Percentiles rank a stretch among this genome's conserved stretches.
These are phyloP conservation scores for Dicyrtoma fusca DNA, from an alignment of 2,888 invertebrate genomes.

Conservation along the genomic window DNA sequence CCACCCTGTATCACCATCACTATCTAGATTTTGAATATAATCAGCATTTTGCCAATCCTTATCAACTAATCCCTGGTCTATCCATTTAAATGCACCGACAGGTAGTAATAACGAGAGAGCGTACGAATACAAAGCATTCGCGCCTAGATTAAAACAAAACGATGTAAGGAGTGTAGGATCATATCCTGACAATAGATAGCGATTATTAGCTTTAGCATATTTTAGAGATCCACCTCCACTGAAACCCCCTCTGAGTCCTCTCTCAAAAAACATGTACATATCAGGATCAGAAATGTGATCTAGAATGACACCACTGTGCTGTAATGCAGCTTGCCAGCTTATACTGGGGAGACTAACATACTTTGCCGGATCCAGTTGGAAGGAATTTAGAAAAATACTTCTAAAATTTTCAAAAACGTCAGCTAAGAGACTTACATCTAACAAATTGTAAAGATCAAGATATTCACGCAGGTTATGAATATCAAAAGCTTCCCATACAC, in stretches of 20 bases:
- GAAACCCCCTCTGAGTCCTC: constrained; percentile 9
- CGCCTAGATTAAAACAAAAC: neutral
- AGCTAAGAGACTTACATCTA: neutral
- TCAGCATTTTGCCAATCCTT: neutral
- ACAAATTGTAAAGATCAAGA: neutral
- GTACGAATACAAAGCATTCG: constrained; percentile 8
- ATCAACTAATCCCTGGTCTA: no score
- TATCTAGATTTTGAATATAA: neutral
- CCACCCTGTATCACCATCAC: constrained; percentile 57
- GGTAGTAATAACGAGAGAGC: neutral
- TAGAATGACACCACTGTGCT: neutral
- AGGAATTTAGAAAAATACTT: neutral
- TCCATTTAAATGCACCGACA: no score
- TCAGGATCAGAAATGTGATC: constrained; percentile 5
- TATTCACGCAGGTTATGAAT: constrained; percentile 13
- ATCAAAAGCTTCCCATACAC: constrained; percentile 11
- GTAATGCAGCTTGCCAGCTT: neutral
- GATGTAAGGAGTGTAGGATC: neutral
- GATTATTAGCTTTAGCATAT: constrained; percentile 10
- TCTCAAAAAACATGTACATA: neutral
- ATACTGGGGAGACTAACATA: neutral
- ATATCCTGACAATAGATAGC: no score
- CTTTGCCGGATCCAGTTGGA: constrained; percentile 6
- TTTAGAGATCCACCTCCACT: neutral
- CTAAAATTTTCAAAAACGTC: neutral